Evolutionary conservation across 2,113 vertebrate species (phyloP).

Genomic region (Neomonachus schauinslandi): DNA sequence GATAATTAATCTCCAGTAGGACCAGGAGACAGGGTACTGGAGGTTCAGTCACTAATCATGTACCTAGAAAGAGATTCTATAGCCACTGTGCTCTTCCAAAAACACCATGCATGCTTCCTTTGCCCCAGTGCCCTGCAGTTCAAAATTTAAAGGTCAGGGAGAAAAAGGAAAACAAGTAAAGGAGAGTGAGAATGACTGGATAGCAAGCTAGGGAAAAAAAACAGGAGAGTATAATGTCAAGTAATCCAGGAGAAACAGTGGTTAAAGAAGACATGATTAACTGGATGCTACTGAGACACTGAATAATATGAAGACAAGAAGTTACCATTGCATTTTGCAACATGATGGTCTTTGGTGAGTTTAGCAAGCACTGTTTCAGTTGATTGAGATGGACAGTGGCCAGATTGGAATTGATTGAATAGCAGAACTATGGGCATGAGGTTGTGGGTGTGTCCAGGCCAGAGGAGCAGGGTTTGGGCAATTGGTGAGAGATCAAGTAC

Average conservation of each 20-base stretch:
- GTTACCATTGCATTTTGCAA: neutral
- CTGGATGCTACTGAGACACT: neutral
- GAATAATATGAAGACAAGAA: neutral
- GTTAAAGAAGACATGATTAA: slow-evolving; percentile 1
- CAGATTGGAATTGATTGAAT: neutral
- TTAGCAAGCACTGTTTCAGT: neutral
- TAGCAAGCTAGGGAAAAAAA: neutral
- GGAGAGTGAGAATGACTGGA: neutral
- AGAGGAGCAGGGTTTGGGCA: neutral
- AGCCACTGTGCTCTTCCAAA: neutral
- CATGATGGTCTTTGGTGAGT: neutral
- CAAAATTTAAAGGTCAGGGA: neutral
- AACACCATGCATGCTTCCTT: neutral
- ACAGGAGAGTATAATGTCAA: neutral
- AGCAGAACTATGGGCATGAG: neutral
- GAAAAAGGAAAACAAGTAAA: neutral
- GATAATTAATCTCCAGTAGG: neutral
- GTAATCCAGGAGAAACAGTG: neutral
- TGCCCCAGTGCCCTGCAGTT: neutral
- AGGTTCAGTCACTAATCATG: neutral
- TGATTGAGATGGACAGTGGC: neutral
- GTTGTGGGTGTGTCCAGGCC: neutral
- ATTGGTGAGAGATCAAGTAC: neutral
- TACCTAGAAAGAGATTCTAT: neutral
- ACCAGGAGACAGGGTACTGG: neutral